These are phyloP conservation scores for Coreoperca whiteheadi DNA, from an alignment of 2,113 vertebrate genomes.

Conservation along the genomic window DNA sequence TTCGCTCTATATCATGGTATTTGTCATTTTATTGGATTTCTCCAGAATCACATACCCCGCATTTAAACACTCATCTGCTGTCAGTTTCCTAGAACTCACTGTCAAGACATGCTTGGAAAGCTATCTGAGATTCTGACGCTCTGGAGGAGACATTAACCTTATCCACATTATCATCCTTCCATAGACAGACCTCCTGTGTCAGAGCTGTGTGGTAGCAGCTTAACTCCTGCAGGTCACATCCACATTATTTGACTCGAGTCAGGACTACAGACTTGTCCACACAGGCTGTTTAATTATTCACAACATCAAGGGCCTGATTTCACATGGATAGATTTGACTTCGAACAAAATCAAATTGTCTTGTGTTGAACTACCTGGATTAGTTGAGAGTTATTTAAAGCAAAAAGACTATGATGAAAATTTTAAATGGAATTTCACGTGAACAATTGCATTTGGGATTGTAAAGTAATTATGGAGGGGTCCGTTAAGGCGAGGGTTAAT, in stretches of 20 bases:
- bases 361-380: neutral
- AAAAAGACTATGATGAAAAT: neutral
- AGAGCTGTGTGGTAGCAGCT: neutral
- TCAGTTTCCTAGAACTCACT: conserved; percentile 4
- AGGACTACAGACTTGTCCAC: neutral
- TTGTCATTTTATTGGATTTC: too few species aligned
- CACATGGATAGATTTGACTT: neutral
- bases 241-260: neutral
- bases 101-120: conserved; percentile 18
- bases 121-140: conserved; percentile 4
- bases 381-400: neutral
- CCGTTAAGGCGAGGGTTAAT: too few species aligned
- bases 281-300: neutral
- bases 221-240: conserved; percentile 13
- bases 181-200: neutral
- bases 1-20: too few species aligned
- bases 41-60: too few species aligned
- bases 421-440: neutral
- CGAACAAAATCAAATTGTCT: too few species aligned
- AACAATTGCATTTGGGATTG: too few species aligned
- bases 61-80: conserved; percentile 1
- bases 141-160: conserved; percentile 20
- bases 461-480: too few species aligned
- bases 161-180: conserved; percentile 6
- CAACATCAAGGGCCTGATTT: neutral